Conservation (phyloP, 2,888 invertebrate species). For the Athalia rosae region DNA sequence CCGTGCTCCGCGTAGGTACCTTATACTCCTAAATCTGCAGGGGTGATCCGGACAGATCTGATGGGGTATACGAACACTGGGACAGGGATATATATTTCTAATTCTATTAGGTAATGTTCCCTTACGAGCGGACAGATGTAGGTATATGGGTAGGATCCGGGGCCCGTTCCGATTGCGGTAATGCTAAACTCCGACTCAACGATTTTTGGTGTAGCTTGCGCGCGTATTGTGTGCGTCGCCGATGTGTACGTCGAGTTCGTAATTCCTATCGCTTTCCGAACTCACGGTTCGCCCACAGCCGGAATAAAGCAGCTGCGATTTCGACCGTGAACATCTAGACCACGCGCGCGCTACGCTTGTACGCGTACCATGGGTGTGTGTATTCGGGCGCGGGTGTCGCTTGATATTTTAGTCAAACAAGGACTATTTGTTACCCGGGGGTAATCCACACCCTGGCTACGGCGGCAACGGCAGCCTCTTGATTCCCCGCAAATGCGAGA, state of each 20-base stretch:
- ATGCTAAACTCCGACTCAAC: slow-evolving; percentile 33
- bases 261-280: no score
- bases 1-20: slow-evolving; percentile 8
- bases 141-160: slow-evolving; percentile 61
- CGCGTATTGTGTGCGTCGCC: no score
- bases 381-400: slow-evolving; percentile 58
- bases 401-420: slow-evolving; percentile 69
- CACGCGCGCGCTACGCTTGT: neutral
- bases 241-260: no score
- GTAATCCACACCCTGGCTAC: neutral
- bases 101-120: slow-evolving; percentile 73
- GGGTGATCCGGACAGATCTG: slow-evolving; percentile 9
- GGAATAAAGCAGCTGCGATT: slow-evolving; percentile 27
- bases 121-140: slow-evolving; percentile 73
- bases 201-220: no score
- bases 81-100: slow-evolving; percentile 66
- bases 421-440: slow-evolving; percentile 24
- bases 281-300: neutral
- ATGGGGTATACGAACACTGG: slow-evolving; percentile 22
- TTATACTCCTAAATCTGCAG: slow-evolving; percentile 6
- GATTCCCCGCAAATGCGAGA: slow-evolving; percentile 18
- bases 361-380: no score
- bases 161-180: slow-evolving; percentile 65
- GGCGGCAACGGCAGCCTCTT: neutral
- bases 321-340: neutral